Base-by-base conservation (phyloP, 2,888 invertebrate species). In the Ormyrus nitidulus region DNA sequence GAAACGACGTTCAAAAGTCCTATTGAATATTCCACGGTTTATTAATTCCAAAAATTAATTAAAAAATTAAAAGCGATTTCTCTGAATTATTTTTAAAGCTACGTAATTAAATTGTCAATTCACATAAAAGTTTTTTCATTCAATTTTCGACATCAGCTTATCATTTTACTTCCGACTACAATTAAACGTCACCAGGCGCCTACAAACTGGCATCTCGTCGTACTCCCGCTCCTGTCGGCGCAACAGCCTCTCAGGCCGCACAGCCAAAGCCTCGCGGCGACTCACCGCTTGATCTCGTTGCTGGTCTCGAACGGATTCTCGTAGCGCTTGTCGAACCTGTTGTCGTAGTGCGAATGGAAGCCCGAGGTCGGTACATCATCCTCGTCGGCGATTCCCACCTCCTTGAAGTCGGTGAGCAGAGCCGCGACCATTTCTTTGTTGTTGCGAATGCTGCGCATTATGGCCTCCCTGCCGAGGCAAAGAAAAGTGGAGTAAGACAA, bases 361-460 rank as follows among this genome's bases (percentile, higher is more conserved):
- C 9, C 7, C 6, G 51, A 11, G 46, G 58, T 4, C 8, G 81
- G 77, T 0, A 62, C 11, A 51, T 77, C 81, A 0, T 75, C 80
- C 51, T 81, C 76, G 8, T 82, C 82, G 49, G 9, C 34, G 54
- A 72, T 64, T 19, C 66, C 68, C 10, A 13, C 54, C 58, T 88
- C 88, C 77, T 93, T 93, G 87, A 93, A 95, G 89, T 96, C 96
- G 3, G 95, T 94, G 59, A 96, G 89, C 58, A 96, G 90, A 0
- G 95, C 94, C 0, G 93, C 92, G 79, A 95, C 94, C 10, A 95
- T 94, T 61, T 94, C 94, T 85, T 94, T 94, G 86, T 95, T 94
- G 11, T 93, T 91, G 71, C 94, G 91, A 77, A 95, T 94, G 71
- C 94, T 94, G 84, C 93, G 92, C 85, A 93, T 91, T 83, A 95